These are phyloP conservation scores for Ceramica pisi DNA, from an alignment of 2,888 invertebrate genomes.

Conservation along the genomic window DNA sequence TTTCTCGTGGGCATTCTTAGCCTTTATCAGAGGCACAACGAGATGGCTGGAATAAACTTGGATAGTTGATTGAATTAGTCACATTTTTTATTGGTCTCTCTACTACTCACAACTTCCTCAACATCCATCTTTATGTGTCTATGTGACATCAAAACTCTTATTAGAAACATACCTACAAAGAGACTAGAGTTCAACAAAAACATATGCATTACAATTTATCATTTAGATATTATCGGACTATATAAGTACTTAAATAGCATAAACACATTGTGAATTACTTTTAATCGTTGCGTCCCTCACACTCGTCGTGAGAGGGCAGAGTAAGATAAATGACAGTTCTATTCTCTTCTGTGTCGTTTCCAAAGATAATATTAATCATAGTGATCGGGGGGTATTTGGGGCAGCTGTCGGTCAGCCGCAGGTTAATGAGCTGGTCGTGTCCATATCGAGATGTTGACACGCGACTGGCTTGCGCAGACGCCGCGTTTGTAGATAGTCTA, in stretches of 20 bases:
- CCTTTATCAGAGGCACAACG: too few relatives aligned
- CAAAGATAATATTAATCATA: slow-evolving; percentile 55
- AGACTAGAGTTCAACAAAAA: slow-evolving; percentile 24
- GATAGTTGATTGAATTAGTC: not conserved
- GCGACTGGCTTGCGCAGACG: slow-evolving; percentile 53
- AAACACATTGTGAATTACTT: slow-evolving; percentile 39
- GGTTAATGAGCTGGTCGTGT: slow-evolving; percentile 73
- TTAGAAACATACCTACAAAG: not conserved
- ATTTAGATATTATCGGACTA: slow-evolving; percentile 40
- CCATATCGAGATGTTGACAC: slow-evolving; percentile 71
- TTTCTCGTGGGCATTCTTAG: too few relatives aligned
- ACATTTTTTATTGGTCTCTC: not conserved
- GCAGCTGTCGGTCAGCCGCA: slow-evolving; percentile 70
- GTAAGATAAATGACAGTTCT: slow-evolving; percentile 29
- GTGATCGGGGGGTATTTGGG: slow-evolving; percentile 67
- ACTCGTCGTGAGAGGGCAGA: slow-evolving; percentile 27
- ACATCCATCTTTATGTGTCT: not conserved
- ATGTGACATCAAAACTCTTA: slow-evolving; percentile 18
- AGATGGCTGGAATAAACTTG: too few relatives aligned
- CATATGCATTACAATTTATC: slow-evolving; percentile 37
- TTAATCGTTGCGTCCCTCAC: slow-evolving; percentile 40
- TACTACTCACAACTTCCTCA: too few relatives aligned
- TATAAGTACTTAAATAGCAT: slow-evolving; percentile 21
- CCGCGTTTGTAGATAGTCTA: slow-evolving; percentile 22
- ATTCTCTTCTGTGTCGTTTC: slow-evolving; percentile 18